These are phyloP conservation scores for Vulpes lagopus DNA, from an alignment of 2,113 vertebrate genomes.

Conservation along the genomic window DNA sequence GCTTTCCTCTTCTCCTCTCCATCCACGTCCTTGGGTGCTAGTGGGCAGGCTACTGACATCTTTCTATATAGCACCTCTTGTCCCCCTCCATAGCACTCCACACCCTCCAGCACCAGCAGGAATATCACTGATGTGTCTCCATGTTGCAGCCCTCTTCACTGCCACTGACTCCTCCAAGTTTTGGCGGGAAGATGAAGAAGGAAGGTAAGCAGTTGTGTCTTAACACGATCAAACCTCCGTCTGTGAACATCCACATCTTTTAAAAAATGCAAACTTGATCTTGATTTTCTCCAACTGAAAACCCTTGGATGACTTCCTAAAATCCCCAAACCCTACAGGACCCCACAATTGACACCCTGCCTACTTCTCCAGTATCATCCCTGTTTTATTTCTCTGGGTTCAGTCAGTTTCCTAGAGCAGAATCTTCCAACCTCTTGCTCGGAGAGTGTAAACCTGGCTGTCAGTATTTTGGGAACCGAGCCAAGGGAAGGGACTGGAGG, in stretches of 20 bases:
- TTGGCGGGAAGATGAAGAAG: not conserved
- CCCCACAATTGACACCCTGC: not conserved
- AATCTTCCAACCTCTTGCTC: slow-evolving; percentile 14
- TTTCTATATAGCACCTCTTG: not conserved
- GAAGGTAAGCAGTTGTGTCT: not conserved
- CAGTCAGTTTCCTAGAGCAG: slow-evolving; percentile 37
- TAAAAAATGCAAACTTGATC: slow-evolving; percentile 33
- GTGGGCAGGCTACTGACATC: not conserved
- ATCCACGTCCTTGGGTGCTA: not conserved
- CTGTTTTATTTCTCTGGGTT: slow-evolving; percentile 59
- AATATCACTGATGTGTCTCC: not conserved
- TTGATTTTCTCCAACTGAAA: slow-evolving; percentile 6
- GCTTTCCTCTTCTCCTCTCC: not conserved
- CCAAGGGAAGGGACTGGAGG: not conserved
- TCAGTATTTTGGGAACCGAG: slow-evolving; percentile 36
- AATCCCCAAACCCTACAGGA: not conserved
- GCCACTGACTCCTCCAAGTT: not conserved
- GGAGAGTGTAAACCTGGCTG: slow-evolving; percentile 19
- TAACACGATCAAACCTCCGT: not conserved
- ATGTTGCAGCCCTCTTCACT: not conserved
- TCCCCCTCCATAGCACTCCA: not conserved
- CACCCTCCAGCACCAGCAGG: not conserved
- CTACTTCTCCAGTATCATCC: slow-evolving; percentile 15
- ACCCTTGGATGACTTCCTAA: slow-evolving; percentile 27
- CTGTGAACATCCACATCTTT: slow-evolving; percentile 46